Conservation (phyloP, 2,888 invertebrate genomes). For the Phanerotoma sp. region DNA sequence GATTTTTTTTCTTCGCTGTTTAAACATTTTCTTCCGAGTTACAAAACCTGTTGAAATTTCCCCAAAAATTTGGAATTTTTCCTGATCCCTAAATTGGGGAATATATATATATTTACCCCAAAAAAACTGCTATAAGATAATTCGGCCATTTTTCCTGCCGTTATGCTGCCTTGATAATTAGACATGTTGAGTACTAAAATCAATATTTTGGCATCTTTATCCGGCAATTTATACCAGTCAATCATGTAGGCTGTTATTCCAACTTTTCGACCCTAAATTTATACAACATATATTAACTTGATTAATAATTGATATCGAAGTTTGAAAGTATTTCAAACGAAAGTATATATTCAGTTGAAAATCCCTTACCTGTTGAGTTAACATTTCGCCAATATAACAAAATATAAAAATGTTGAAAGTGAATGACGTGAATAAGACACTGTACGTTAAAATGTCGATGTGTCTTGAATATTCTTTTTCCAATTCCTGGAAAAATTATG, state of each 20-base stretch:
- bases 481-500: too few relatives aligned
- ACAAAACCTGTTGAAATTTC: too few relatives aligned
- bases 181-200: constrained; percentile 40
- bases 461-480: too few relatives aligned
- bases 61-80: too few relatives aligned
- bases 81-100: too few relatives aligned
- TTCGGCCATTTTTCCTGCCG: constrained; percentile 45
- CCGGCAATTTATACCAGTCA: constrained; percentile 43
- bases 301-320: not conserved
- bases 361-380: constrained; percentile 40
- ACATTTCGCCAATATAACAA: constrained; percentile 47
- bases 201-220: constrained; percentile 36
- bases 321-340: too few relatives aligned
- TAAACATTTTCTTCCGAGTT: too few relatives aligned
- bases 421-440: constrained; percentile 41
- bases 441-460: constrained; percentile 41
- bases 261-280: constrained; percentile 29
- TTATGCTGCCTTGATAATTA: constrained; percentile 40
- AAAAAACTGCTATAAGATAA: constrained; percentile 43
- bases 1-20: too few relatives aligned
- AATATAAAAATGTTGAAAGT: constrained; percentile 47
- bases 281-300: too few relatives aligned
- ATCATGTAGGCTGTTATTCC: constrained; percentile 42
- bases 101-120: constrained; percentile 41
- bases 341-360: not conserved